A percentile compares a stretch with the other conserved stretches of the same genome.
Conservation (phyloP, 2,113 vertebrate genomes). For the Corvus hawaiiensis region DNA sequence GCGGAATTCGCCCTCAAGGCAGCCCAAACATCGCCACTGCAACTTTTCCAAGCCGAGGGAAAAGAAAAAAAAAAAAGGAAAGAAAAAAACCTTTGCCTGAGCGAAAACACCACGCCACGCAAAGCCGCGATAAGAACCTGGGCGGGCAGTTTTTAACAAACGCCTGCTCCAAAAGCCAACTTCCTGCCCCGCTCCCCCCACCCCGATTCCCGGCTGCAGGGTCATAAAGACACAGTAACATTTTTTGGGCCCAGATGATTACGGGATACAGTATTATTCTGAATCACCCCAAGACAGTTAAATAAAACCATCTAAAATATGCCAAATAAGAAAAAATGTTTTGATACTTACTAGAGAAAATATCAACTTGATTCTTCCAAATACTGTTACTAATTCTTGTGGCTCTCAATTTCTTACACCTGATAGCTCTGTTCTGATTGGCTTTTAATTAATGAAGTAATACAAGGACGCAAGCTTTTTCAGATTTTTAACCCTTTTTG, state of each 20-base stretch:
- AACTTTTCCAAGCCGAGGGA: not conserved
- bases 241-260: not conserved
- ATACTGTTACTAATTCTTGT: not conserved
- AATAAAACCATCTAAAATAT: not conserved
- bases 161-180: rapidly evolving
- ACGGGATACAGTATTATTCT: not conserved
- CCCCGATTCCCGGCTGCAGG: not conserved
- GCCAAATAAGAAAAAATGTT: not conserved
- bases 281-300: not conserved
- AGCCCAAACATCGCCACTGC: not conserved
- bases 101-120: not conserved
- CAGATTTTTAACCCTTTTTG: not conserved
- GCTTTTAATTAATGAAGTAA: not conserved
- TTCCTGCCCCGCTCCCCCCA: too few species aligned
- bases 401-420: not conserved
- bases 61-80: not conserved
- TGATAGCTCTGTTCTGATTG: not conserved
- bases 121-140: not conserved
- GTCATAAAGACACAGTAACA: not conserved
- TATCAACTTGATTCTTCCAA: not conserved
- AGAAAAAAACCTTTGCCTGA: not conserved
- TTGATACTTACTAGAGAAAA: not conserved
- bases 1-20: not conserved
- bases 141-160: not conserved
- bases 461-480: not conserved